Evolutionary conservation across 2,888 invertebrate species (phyloP), one percentile per base, ranked within the genome.

Genomic region (Chrysopilus asiliformis): DNA sequence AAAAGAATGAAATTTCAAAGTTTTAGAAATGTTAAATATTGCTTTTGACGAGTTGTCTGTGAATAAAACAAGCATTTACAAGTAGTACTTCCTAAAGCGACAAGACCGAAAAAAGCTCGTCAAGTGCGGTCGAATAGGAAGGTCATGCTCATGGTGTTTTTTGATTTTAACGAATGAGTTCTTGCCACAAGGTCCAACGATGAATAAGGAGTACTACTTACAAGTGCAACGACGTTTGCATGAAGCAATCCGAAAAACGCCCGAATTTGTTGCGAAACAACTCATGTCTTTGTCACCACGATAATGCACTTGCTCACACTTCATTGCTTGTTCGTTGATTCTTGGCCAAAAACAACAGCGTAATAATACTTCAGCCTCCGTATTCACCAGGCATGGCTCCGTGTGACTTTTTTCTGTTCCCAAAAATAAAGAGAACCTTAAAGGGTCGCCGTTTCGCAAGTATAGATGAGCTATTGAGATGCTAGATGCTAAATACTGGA

Each of bases 281-380:
- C 14, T 38, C 19, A 22, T 40, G 26, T 36, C 15, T 40, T 19
- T 37, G 35, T 28, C 38, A 42, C 29, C 41, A 40, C 14, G 8
- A n/a, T n/a, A n/a, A n/a, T n/a, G n/a, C n/a, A n/a, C n/a, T n/a
- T n/a, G n/a, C n/a, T n/a, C n/a, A n/a, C n/a, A n/a, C n/a, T n/a
- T n/a, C n/a, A n/a, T n/a, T n/a, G n/a, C n/a, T n/a, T n/a, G n/a
- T n/a, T n/a, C 15, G 30, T 30, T 15, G 17, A 30, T 30, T 30
- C 17, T 30, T 30, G 30, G 30, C 6, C 9, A 9, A 30, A 14
- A 8, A 9, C 30, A 13, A 14, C n/a, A 30, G 12, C 5, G 30
- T 15, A 30, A 30, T 15, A 3, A 14, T 30, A 12, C 15, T n/a
- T 8, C 2, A 30, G 17, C n/a, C 30, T 30, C 13, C 16, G 17